A percentile compares a stretch with the other conserved stretches of the same genome.
Evolutionary conservation across 2,113 vertebrate species (phyloP).

Genomic region (Lathamus discolor): DNA sequence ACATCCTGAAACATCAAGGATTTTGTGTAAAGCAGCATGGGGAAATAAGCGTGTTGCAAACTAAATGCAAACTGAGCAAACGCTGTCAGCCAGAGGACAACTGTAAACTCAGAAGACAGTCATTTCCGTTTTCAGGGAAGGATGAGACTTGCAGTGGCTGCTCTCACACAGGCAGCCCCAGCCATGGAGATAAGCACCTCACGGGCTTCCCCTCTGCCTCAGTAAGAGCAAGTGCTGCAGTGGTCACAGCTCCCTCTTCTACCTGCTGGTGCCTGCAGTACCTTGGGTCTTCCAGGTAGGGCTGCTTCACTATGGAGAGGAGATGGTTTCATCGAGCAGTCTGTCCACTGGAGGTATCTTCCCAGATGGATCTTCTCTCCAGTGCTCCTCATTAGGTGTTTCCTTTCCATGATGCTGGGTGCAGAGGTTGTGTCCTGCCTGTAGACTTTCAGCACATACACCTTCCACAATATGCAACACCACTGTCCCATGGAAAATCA

Average conservation of each 20-base stretch:
- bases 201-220: background rate
- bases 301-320: background rate
- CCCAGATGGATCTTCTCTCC: background rate
- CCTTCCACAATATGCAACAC: background rate
- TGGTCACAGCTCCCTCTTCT: background rate
- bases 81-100: background rate
- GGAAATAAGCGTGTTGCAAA: background rate
- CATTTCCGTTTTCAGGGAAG: background rate
- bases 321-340: background rate
- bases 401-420: background rate
- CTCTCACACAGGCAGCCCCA: background rate
- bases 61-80: background rate
- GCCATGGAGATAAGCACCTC: background rate
- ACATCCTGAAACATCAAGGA: background rate
- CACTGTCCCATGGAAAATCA: background rate
- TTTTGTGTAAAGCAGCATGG: background rate
- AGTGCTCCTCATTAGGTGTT: background rate
- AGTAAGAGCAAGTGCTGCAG: background rate
- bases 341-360: background rate
- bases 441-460: background rate
- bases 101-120: background rate
- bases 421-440: background rate
- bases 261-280: fast-evolving
- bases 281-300: background rate
- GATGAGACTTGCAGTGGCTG: background rate